Base-by-base conservation (phyloP, 2,113 vertebrate genomes). In the Hystrix cristata region DNA sequence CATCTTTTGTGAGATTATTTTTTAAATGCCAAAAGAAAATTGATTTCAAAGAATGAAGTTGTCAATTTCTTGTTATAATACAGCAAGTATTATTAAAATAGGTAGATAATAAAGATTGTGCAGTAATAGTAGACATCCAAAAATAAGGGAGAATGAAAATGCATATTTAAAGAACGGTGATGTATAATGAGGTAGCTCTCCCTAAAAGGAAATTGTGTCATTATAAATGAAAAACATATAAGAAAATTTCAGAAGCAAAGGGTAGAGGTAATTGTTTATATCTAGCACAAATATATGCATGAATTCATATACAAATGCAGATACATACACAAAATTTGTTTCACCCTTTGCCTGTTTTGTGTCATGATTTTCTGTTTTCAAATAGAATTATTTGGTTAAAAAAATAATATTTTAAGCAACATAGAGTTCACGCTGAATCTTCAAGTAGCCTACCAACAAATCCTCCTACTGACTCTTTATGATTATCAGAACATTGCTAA, bases 1-100 rank as follows among this genome's bases (percentile, higher is more conserved):
- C 43, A 57, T 79, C 27, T 48, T 74, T 62, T 80, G 21, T 83
- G 51, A 43, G 5, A 14, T 80, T 62, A 27, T 46, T 95, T 79
- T 64, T 69, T 21, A 60, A 38, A 53, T 34, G 19, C 0, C 16
- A 67, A 18, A 23, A 87, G 31, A 91, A 94, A 88, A 83, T 67
- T 74, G 21, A 48, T 69, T 43, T 91, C 46, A 57, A 86, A 53
- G 72, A 81, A 79, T 90, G 4, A 79, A 95, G 55, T 84, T 87
- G 18, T 53, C 48, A 59, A 67, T 96, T 91, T 95, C 2, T 55
- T 87, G 18, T 55, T 69, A 34, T 92, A 84, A 48, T 94, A 51
- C 2, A 82, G 21, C 43, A 94, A 67, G 15, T 53, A 18, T 1
- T 71, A 60, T 81, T 60, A 94, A 91, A 83, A 89, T 96, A 79